Evolutionary conservation across 2,113 vertebrate genomes (phyloP).

Genomic region (Lonchura striata): DNA sequence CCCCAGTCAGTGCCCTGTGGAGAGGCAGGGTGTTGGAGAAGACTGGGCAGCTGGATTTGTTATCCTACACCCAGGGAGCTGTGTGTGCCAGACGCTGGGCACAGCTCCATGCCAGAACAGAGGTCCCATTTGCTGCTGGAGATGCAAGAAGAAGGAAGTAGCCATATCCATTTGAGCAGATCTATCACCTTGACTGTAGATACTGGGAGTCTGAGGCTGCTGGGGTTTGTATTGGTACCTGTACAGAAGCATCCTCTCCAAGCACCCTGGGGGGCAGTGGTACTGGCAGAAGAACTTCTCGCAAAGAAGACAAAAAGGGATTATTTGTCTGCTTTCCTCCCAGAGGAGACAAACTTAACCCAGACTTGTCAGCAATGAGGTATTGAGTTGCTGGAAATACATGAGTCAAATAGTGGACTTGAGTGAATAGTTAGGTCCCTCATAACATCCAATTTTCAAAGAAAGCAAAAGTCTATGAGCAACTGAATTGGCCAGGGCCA

Average conservation of each 20-base stretch:
- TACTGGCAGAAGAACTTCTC: neutral
- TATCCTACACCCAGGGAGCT: neutral
- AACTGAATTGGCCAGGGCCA: neutral
- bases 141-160: neutral
- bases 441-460: neutral
- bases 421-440: neutral
- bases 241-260: neutral
- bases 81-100: neutral
- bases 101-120: neutral
- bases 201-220: neutral
- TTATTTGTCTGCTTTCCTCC: neutral
- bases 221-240: neutral
- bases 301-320: neutral
- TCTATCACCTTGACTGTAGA: neutral
- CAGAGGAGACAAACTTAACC: neutral
- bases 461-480: neutral
- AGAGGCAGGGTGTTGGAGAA: neutral
- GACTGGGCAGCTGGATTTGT: neutral
- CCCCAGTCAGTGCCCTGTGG: accelerated
- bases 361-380: neutral
- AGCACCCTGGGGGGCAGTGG: accelerated
- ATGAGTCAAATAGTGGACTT: neutral
- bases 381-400: neutral
- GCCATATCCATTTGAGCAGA: neutral
- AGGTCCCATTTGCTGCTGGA: neutral